Conservation (phyloP, 1,140 invertebrate species). For the Euwallacea similis region DNA sequence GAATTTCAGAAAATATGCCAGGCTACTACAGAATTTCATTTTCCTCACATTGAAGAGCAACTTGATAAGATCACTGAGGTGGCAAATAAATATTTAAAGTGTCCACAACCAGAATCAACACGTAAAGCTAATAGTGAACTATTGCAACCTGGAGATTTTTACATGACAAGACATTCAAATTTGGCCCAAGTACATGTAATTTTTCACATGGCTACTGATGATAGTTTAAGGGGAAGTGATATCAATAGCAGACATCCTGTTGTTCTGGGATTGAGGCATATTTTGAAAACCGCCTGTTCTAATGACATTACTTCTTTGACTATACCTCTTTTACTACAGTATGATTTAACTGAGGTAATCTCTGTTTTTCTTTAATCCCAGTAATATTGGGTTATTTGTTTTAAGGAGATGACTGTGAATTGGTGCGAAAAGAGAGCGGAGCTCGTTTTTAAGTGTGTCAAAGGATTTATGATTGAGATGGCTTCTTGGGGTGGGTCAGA, state of each 20-base stretch:
- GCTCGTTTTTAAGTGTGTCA: constrained; percentile 96
- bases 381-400: constrained; percentile 26
- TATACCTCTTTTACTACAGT: constrained; percentile 87
- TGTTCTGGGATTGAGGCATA: constrained; percentile 93
- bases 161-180: constrained; percentile 94
- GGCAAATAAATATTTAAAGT: constrained; percentile 45
- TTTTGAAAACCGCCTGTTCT: constrained; percentile 89
- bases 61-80: constrained; percentile 66
- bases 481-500: constrained; percentile 89
- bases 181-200: constrained; percentile 91
- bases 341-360: constrained; percentile 90
- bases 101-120: constrained; percentile 40
- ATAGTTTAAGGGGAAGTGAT: constrained; percentile 72
- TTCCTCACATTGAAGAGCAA: constrained; percentile 83
- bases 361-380: neutral
- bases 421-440: constrained; percentile 97
- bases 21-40: constrained; percentile 85
- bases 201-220: constrained; percentile 91
- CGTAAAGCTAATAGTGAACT: constrained; percentile 55
- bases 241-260: constrained; percentile 95
- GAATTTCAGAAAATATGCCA: constrained; percentile 66
- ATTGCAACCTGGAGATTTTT: constrained; percentile 87
- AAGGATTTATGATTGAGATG: constrained; percentile 99
- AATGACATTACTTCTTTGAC: constrained; percentile 93
- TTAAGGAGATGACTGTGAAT: constrained; percentile 90